Evolutionary conservation across 2,888 invertebrate species (phyloP).

Genomic region (Philereme vetulata): DNA sequence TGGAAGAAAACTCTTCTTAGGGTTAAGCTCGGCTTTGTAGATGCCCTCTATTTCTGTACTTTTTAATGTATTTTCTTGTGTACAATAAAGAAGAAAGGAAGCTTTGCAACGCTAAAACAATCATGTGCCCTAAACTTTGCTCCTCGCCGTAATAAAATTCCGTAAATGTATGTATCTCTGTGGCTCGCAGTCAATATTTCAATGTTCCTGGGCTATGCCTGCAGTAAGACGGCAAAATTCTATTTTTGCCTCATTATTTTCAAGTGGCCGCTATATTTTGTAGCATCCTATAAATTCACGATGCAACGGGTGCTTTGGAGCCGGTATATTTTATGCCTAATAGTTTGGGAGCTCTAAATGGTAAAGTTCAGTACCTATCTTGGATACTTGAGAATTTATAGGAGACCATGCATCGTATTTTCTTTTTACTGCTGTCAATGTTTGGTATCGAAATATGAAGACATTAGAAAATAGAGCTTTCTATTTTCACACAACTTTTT

Average conservation of each 20-base stretch:
- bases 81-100: no score
- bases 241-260: conserved; percentile 74
- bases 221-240: conserved; percentile 53
- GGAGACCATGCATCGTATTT: neutral
- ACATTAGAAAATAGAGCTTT: no score
- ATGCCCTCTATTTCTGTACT: no score
- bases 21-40: no score
- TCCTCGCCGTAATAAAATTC: neutral
- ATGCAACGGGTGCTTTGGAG: conserved; percentile 41
- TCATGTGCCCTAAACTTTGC: neutral
- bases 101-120: neutral
- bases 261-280: conserved; percentile 58
- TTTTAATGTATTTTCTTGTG: no score
- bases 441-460: neutral
- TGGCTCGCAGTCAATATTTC: conserved; percentile 56
- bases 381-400: conserved; percentile 4
- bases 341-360: conserved; percentile 22
- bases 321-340: conserved; percentile 24
- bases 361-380: conserved; percentile 11
- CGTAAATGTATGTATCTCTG: conserved; percentile 22
- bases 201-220: conserved; percentile 41
- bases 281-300: conserved; percentile 49
- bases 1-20: no score
- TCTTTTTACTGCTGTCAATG: neutral
- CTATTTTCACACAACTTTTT: no score